Evolutionary conservation across 1,140 invertebrate species (phyloP).

Genomic region (Cyphomyrmex costatus): DNA sequence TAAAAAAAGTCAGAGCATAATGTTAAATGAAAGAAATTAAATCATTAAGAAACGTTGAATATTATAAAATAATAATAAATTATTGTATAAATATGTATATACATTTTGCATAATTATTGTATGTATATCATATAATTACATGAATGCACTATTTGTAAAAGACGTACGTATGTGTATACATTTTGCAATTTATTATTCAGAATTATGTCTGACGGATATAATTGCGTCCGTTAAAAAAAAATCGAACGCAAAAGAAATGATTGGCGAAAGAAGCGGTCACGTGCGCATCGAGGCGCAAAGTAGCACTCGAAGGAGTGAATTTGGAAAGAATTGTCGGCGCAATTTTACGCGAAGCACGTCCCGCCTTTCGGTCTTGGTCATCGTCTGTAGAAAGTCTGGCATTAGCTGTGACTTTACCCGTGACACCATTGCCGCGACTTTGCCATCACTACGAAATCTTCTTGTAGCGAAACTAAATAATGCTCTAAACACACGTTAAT

Average conservation of each 20-base stretch:
- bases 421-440: slow-evolving; percentile 50
- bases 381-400: slow-evolving; percentile 52
- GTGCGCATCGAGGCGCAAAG: slow-evolving; percentile 26
- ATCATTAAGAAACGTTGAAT: too few relatives aligned
- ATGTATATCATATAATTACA: background rate
- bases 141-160: background rate
- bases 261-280: background rate
- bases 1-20: too few relatives aligned
- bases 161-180: too few relatives aligned
- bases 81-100: too few relatives aligned
- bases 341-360: slow-evolving; percentile 54
- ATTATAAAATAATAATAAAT: too few relatives aligned
- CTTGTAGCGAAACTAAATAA: background rate
- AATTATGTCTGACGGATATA: background rate
- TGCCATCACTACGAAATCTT: background rate
- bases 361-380: slow-evolving; percentile 49
- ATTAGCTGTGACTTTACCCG: slow-evolving; percentile 54
- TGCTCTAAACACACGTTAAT: background rate
- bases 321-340: slow-evolving; percentile 34
- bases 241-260: background rate
- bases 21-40: too few relatives aligned
- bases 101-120: background rate
- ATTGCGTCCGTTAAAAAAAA: background rate
- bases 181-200: background rate
- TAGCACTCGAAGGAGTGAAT: slow-evolving; percentile 18